Percentiles rank a stretch among this genome's conserved stretches.
Conservation (phyloP, 2,888 invertebrate species). For the Aphidoletes aphidimyza region DNA sequence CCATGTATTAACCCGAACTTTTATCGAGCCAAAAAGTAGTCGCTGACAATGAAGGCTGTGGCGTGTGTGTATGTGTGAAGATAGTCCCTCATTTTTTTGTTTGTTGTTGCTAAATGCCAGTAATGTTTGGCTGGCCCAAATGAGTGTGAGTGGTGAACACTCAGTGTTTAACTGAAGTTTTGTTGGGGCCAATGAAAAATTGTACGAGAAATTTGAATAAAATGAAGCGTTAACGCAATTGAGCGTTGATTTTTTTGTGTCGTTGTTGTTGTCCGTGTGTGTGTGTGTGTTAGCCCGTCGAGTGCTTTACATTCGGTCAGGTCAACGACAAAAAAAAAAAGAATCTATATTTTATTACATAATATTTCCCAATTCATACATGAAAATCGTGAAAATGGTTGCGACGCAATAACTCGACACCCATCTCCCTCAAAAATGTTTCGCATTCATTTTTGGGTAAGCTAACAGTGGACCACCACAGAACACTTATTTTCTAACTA, state of each 20-base stretch:
- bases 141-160: too few species aligned
- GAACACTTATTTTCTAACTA: constrained; percentile 38
- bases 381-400: not conserved
- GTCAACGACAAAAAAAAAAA: constrained; percentile 2
- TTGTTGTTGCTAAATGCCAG: not conserved
- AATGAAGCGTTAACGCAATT: constrained; percentile 49
- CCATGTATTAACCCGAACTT: constrained; percentile 36
- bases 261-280: not conserved
- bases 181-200: not conserved
- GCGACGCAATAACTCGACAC: constrained; percentile 6
- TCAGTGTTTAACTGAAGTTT: not conserved
- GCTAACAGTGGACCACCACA: not conserved
- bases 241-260: not conserved
- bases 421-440: not conserved
- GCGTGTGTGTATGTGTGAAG: too few species aligned
- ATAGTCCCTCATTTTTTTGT: constrained; percentile 4
- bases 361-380: constrained; percentile 21
- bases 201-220: constrained; percentile 40
- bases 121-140: not conserved
- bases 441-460: not conserved
- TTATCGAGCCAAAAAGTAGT: constrained; percentile 19
- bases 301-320: constrained; percentile 6
- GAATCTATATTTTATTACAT: constrained; percentile 45
- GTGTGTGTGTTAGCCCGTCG: too few species aligned
- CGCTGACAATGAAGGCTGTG: constrained; percentile 28